A percentile compares a stretch with the other conserved stretches of the same genome.
Conservation (phyloP, 2,113 vertebrate genomes). For the Tupaia chinensis region DNA sequence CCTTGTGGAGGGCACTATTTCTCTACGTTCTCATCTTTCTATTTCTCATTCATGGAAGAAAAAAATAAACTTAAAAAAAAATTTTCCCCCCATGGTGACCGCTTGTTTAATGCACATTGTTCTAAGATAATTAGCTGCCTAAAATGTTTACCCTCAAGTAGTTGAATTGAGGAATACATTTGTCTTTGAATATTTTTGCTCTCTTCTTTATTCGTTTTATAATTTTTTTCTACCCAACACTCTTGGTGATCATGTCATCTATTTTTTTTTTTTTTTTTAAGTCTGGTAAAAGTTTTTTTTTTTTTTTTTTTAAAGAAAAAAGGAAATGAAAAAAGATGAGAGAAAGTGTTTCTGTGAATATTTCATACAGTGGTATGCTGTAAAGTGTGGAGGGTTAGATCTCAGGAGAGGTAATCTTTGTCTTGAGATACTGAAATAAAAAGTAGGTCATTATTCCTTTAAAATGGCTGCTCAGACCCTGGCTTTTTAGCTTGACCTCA, state of each 20-base stretch:
- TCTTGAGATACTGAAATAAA: not conserved
- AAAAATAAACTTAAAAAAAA: no score
- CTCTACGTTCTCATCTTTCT: no score
- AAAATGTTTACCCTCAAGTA: not conserved
- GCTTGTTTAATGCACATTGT: not conserved
- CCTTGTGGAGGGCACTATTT: no score
- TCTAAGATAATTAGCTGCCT: not conserved
- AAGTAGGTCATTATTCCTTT: not conserved
- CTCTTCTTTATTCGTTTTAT: not conserved
- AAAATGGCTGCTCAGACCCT: not conserved
- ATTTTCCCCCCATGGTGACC: not conserved
- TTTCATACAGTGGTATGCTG: not conserved
- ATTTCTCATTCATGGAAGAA: no score
- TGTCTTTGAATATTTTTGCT: slow-evolving; percentile 2
- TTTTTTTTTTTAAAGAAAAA: not conserved
- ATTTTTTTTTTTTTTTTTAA: not conserved
- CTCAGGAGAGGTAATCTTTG: not conserved
- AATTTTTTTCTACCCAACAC: not conserved
- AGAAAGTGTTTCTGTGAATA: slow-evolving; percentile 16
- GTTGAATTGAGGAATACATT: slow-evolving; percentile 2
- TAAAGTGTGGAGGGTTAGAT: slow-evolving; percentile 9
- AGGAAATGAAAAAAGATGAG: not conserved
- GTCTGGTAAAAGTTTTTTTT: not conserved
- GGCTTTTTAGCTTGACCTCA: slow-evolving; percentile 11
- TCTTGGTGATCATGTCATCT: not conserved